A percentile compares a stretch with the other conserved stretches of the same genome.
Evolutionary conservation across 2,797 vertebrate genomes (phyloP).

Genomic region (Tympanoctomys barrerae): DNA sequence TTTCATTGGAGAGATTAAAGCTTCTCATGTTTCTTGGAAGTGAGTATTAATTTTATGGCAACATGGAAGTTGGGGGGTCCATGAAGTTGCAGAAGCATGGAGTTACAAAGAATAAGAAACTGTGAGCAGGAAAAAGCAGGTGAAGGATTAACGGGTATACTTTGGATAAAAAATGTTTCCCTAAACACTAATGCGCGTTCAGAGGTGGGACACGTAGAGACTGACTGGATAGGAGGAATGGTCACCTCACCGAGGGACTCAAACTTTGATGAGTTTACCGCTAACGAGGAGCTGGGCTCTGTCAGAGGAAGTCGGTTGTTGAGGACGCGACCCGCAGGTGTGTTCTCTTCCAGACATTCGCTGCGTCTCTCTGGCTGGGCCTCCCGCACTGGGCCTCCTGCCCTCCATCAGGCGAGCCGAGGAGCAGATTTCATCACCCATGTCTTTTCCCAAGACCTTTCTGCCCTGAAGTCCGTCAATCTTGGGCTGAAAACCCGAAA

Average conservation of each 20-base stretch:
- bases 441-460: neutral
- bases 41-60: neutral
- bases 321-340: neutral
- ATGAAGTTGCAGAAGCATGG: neutral
- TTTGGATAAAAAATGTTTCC: neutral
- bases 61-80: neutral
- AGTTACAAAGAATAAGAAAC: neutral
- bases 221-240: neutral
- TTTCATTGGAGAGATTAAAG: neutral
- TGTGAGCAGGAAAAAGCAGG: neutral
- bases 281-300: neutral
- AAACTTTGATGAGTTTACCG: neutral
- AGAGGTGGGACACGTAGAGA: neutral
- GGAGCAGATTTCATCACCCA: neutral
- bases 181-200: neutral
- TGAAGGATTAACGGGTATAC: neutral
- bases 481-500: neutral
- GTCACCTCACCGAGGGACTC: neutral
- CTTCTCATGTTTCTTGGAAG: neutral
- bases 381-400: neutral
- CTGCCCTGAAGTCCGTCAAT: neutral
- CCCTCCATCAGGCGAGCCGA: neutral
- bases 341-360: neutral
- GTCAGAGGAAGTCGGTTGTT: neutral
- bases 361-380: neutral